Evolutionary conservation across 2,113 vertebrate species (phyloP), one percentile per base, ranked within the genome.

Genomic region (Catharus fuscescens): DNA sequence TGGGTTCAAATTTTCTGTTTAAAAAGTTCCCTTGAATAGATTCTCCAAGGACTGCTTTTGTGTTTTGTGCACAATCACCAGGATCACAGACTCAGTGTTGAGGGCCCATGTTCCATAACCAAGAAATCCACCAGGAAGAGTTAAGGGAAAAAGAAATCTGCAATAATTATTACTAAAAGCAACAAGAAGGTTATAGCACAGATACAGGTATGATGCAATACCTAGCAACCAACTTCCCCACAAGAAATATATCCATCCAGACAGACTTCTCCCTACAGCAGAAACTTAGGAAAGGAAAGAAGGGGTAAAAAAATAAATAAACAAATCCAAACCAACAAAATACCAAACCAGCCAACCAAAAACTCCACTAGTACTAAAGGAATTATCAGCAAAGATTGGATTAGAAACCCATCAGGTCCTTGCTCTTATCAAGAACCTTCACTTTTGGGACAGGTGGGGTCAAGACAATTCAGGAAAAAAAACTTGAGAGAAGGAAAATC

Each of bases 41-140:
- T 73, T 71, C 5, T 45, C 16, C n/a, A 67, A 47, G 17, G 45
- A 36, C 9, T 26, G 17, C 29, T 77, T n/a, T 20, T 47, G n/a
- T 42, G 50, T 45, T 16, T 62, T 1, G 5, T 4, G 28, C 9
- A 36, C 31, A 23, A 42, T 14, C 17, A 6, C 47, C 32, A 59
- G 54, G 29, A 60, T n/a, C 60, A 52, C 20, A 78, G 59, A 73
- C 5, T 12, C 34, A 44, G 9, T 2, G 1, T 12, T 48, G 28
- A 47, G 17, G 8, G 10, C 12, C 32, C 23, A 28, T 0, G 0
- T 38, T 44, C 42, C 42, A 17, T 5, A 67, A 48, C 5, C 38
- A 10, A 48, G 18, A 78, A 90, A n/a, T 52, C 8, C 10, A 17
- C 2, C 10, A 76, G 44, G 15, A 66, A 42, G 42, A 50, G 16